Conservation (phyloP, 37 sponge, comb jelly and placozoan genomes). For the Oscarella lobularis region DNA sequence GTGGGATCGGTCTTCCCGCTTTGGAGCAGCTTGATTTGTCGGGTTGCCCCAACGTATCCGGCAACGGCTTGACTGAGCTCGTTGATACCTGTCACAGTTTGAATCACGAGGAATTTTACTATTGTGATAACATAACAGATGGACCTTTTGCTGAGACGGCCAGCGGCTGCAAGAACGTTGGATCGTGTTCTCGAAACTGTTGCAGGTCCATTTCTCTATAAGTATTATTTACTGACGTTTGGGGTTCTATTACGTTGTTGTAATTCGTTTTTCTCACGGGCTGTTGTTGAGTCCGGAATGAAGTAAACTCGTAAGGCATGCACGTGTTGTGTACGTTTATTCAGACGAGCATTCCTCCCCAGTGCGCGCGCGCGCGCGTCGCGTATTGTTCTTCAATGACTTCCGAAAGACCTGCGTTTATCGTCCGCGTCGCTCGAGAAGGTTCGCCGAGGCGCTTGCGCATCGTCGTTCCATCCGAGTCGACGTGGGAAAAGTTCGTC, state of each 20-base stretch:
- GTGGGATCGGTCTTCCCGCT: conserved; percentile 23
- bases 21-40: conserved; percentile 56
- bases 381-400: background rate
- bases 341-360: too few relatives aligned
- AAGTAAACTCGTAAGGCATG: too few relatives aligned
- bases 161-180: conserved; percentile 66
- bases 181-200: conserved; percentile 7
- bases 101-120: conserved; percentile 56
- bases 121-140: conserved; percentile 70
- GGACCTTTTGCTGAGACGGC: conserved; percentile 55
- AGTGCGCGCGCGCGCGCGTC: too few relatives aligned
- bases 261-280: too few relatives aligned
- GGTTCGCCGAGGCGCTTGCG: background rate
- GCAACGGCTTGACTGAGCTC: conserved; percentile 24
- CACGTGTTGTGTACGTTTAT: too few relatives aligned
- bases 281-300: too few relatives aligned
- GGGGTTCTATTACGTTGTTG: too few relatives aligned
- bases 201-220: too few relatives aligned
- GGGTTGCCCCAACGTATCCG: conserved; percentile 37
- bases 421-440: background rate
- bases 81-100: conserved; percentile 35
- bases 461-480: background rate
- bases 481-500: background rate
- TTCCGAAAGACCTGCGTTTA: background rate
- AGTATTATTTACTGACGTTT: too few relatives aligned